These are phyloP conservation scores for Ctenomys sociabilis DNA, from an alignment of 2,113 vertebrate species.

Conservation along the genomic window DNA sequence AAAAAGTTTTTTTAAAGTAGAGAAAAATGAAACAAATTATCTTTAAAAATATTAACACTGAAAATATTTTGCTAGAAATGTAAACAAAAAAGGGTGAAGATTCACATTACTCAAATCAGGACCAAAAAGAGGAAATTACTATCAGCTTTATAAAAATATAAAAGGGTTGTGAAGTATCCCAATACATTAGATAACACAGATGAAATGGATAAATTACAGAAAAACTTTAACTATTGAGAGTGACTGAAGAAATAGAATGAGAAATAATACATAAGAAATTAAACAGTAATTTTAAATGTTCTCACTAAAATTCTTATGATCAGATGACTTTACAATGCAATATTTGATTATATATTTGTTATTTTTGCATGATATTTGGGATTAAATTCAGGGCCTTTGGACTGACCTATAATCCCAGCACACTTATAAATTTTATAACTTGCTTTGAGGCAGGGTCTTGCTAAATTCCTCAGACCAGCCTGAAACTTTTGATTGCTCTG, in stretches of 20 bases:
- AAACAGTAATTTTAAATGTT: neutral
- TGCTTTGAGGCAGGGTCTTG: neutral
- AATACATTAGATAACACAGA: neutral
- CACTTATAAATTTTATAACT: neutral
- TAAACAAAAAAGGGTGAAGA: neutral
- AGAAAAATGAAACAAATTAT: slow-evolving; percentile 12
- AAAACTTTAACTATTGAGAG: neutral
- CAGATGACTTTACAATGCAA: neutral
- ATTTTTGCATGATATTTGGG: neutral
- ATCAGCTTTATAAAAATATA: neutral
- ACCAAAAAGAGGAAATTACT: neutral
- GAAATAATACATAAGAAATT: neutral
- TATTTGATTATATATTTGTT: neutral
- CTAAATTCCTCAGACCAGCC: neutral
- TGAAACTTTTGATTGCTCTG: neutral
- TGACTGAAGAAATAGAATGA: neutral
- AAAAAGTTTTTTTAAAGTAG: neutral
- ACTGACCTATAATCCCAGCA: neutral
- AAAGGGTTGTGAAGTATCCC: neutral
- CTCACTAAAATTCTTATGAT: neutral
- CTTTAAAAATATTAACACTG: neutral
- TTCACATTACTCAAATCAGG: neutral
- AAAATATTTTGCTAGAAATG: neutral
- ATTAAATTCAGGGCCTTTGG: neutral
- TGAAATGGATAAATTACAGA: slow-evolving; percentile 10